phyloP scores from a whole-genome alignment of 2,113 vertebrate genomes.

The Brevimyrus niger region DNA sequence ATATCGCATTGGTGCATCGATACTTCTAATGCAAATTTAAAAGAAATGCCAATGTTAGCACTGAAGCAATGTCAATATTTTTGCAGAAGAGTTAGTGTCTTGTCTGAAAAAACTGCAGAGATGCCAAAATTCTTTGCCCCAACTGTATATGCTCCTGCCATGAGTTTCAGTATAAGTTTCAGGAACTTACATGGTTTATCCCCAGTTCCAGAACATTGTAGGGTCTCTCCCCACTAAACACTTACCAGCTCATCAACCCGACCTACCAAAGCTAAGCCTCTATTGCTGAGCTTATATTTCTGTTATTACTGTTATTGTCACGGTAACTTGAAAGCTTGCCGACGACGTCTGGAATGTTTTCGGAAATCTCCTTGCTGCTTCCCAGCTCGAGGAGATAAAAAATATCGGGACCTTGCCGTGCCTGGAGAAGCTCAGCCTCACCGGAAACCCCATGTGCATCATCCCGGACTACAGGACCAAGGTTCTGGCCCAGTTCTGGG shows the following conservation, averaged over 20 bases:
- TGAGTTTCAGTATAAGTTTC: not conserved
- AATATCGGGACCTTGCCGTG: slow-evolving; percentile 81
- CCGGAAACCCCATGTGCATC: slow-evolving; percentile 84
- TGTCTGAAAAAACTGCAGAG: not conserved
- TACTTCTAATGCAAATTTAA: not conserved
- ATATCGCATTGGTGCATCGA: not conserved
- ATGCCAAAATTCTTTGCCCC: not conserved
- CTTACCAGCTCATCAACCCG: not conserved
- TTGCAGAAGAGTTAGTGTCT: not conserved
- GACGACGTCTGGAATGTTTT: not conserved
- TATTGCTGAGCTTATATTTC: no score
- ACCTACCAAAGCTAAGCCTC: not conserved
- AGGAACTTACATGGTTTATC: not conserved
- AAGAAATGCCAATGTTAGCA: not conserved
- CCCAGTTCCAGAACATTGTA: not conserved
- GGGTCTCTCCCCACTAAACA: not conserved
- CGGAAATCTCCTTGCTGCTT: slow-evolving; percentile 10
- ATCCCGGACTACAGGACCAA: slow-evolving; percentile 95
- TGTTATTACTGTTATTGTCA: not conserved
- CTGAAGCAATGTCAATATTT: not conserved
- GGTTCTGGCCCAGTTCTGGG: slow-evolving; percentile 90
- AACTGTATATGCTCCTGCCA: not conserved
- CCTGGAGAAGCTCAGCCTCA: slow-evolving; percentile 77
- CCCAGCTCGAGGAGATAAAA: slow-evolving; percentile 83
- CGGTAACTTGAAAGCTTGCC: no score